Evolutionary conservation across 2,113 vertebrate species (phyloP).

Genomic region (Thomomys bottae): DNA sequence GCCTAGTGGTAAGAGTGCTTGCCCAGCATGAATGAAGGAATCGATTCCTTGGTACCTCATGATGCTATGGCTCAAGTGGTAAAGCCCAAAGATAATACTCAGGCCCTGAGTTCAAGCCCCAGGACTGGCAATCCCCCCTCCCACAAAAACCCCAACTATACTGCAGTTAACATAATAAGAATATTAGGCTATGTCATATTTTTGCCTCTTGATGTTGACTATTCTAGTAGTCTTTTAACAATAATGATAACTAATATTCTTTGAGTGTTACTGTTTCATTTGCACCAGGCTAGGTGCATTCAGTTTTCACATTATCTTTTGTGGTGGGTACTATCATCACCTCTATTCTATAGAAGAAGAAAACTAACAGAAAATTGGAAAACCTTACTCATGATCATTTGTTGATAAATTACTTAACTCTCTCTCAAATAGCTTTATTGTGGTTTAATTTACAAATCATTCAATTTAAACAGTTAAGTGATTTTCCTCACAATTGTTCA

Average conservation of each 20-base stretch:
- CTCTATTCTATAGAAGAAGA: neutral
- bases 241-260: neutral
- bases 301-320: neutral
- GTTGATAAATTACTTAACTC: neutral
- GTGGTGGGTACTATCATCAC: neutral
- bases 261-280: neutral
- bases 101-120: too few species aligned
- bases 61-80: too few species aligned
- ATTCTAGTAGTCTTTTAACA: neutral
- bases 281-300: neutral
- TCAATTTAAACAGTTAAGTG: neutral
- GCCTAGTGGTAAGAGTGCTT: too few species aligned
- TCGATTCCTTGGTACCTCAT: too few species aligned
- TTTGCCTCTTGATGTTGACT: neutral
- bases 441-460: neutral
- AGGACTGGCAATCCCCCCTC: too few species aligned
- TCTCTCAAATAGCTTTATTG: neutral
- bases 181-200: neutral
- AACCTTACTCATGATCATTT: neutral
- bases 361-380: constrained; percentile 13
- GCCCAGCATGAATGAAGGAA: too few species aligned
- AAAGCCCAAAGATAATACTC: too few species aligned
- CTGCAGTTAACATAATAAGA: neutral
- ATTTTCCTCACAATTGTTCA: neutral
- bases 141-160: too few species aligned